Evolutionary conservation across 2,888 invertebrate species (phyloP).

Genomic region (Conchocele bisecta): DNA sequence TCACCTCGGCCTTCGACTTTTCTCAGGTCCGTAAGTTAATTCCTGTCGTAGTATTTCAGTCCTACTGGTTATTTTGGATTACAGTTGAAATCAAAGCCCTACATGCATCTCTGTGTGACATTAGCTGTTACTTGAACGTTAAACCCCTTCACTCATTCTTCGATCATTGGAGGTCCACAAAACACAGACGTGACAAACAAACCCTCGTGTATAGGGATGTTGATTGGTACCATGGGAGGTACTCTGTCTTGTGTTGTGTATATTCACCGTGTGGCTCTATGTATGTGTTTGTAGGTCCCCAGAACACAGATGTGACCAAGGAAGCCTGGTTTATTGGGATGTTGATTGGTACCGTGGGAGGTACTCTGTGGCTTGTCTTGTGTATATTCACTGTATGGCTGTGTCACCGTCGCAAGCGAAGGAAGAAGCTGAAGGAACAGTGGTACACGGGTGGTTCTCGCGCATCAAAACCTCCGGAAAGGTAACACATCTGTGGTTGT

Average conservation of each 20-base stretch:
- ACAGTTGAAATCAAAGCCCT: too few relatives aligned
- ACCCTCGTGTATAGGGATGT: conserved; percentile 93
- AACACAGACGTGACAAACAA: conserved; percentile 85
- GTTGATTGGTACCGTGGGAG: conserved; percentile 86
- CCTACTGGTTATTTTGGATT: too few relatives aligned
- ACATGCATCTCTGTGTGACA: too few relatives aligned
- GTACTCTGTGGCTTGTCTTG: conserved; percentile 92
- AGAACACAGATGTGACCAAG: conserved; percentile 83
- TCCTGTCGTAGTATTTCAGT: too few relatives aligned
- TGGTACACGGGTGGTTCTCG: conserved; percentile 32
- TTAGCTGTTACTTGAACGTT: too few relatives aligned
- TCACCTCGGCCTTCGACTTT: too few relatives aligned
- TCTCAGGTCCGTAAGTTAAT: too few relatives aligned
- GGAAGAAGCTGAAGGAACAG: conserved; percentile 76
- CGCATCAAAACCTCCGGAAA: too few relatives aligned
- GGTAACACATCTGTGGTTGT: too few relatives aligned
- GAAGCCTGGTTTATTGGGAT: conserved; percentile 95
- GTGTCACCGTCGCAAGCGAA: conserved; percentile 84
- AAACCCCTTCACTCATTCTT: too few relatives aligned
- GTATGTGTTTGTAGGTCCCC: conserved; percentile 65
- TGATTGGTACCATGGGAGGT: conserved; percentile 87
- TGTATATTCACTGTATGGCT: conserved; percentile 92
- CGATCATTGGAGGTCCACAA: too few relatives aligned
- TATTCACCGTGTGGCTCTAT: conserved; percentile 93
- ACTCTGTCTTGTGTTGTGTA: conserved; percentile 92